Conservation (phyloP, 2,113 vertebrate genomes). For the Caranx ignobilis region DNA sequence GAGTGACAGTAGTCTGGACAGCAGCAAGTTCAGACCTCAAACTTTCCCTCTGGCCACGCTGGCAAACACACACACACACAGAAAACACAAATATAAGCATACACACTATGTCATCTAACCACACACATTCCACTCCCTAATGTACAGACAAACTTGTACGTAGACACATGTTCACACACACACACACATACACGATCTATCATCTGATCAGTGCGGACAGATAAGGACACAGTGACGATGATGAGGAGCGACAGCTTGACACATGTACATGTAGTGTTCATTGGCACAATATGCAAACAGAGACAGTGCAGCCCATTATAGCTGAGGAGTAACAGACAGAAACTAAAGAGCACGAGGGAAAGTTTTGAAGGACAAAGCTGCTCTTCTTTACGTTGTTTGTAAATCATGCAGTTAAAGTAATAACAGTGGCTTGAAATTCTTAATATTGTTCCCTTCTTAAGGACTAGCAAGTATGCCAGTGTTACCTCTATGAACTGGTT, state of each 20-base stretch:
- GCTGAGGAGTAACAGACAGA: neutral
- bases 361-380: constrained; percentile 11
- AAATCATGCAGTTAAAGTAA: neutral
- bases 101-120: neutral
- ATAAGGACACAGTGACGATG: constrained; percentile 54
- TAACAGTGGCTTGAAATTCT: neutral
- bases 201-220: constrained; percentile 56
- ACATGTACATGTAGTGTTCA: constrained; percentile 47
- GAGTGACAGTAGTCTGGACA: constrained; percentile 27
- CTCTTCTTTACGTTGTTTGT: neutral
- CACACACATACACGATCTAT: constrained; percentile 1
- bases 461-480: neutral
- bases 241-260: constrained; percentile 52
- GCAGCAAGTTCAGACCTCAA: constrained; percentile 16
- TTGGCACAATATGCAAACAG: constrained; percentile 19
- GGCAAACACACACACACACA: neutral
- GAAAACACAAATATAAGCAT: neutral
- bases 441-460: neutral
- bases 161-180: constrained; percentile 8
- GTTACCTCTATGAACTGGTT: neutral
- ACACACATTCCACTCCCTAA: neutral
- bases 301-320: neutral
- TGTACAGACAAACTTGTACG: constrained; percentile 12
- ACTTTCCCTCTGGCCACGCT: constrained; percentile 5
- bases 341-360: neutral